Percentiles rank a stretch among this genome's conserved stretches.
These are phyloP conservation scores for Ooceraea biroi DNA, from an alignment of 1,140 invertebrate genomes.

Conservation along the genomic window DNA sequence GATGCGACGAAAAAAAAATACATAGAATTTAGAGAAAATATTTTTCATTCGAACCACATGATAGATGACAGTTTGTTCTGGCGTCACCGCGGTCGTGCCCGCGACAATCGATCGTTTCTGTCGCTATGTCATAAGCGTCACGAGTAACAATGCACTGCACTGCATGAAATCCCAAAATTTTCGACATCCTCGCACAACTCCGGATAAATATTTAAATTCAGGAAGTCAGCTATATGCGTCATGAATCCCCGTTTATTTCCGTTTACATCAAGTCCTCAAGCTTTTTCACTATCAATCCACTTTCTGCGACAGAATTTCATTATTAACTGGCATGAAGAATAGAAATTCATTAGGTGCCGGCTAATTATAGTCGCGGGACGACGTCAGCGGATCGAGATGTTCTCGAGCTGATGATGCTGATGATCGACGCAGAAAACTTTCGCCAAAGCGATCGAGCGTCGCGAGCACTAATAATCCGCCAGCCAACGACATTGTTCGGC, in stretches of 20 bases:
- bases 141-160: not conserved
- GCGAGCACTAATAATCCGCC: constrained; percentile 52
- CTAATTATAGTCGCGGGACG: constrained; percentile 36
- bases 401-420: not conserved
- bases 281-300: not conserved
- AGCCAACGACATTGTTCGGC: constrained; percentile 54
- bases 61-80: too few species aligned
- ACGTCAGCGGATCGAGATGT: constrained; percentile 16
- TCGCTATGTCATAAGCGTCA: not conserved
- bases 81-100: too few species aligned
- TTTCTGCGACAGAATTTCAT: not conserved
- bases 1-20: too few species aligned
- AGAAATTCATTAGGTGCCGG: constrained; percentile 14
- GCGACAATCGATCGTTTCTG: too few species aligned
- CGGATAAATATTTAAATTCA: not conserved
- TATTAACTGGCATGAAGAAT: not conserved
- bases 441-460: constrained; percentile 8
- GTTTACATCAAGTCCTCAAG: too few species aligned
- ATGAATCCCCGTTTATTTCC: not conserved
- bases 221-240: not conserved
- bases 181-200: not conserved
- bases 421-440: not conserved
- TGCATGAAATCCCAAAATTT: not conserved
- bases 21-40: too few species aligned
- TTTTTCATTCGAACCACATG: too few species aligned